These are phyloP conservation scores for Anguilla japonica DNA, from an alignment of 2,113 vertebrate species.

Conservation along the genomic window DNA sequence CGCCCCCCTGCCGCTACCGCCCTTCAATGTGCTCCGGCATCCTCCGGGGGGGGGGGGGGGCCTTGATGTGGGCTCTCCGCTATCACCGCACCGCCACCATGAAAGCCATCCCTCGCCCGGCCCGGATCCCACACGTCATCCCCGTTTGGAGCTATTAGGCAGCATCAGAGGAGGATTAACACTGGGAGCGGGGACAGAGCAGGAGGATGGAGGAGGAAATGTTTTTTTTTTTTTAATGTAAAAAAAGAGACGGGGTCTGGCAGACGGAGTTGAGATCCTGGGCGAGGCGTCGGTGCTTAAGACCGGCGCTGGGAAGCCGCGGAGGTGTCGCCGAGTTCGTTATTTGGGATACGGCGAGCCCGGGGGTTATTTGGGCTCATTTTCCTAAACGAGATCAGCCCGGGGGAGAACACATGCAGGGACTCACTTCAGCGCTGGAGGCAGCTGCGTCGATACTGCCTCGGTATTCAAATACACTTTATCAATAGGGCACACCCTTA, in stretches of 20 bases:
- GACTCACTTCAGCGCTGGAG: not conserved
- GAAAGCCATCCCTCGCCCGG: not conserved
- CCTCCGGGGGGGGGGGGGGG: not conserved
- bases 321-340: not conserved
- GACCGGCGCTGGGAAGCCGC: too few relatives aligned
- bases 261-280: not conserved
- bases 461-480: not conserved
- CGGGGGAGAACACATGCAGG: not conserved
- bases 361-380: not conserved
- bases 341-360: not conserved
- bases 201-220: not conserved
- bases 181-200: not conserved
- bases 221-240: not conserved
- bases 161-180: not conserved
- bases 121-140: not conserved
- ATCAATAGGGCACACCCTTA: not conserved
- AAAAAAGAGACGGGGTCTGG: not conserved
- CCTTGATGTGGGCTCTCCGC: constrained; percentile 24
- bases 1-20: constrained; percentile 7
- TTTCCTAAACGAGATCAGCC: not conserved
- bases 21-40: constrained; percentile 16
- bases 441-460: too few relatives aligned
- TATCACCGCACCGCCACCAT: not conserved
- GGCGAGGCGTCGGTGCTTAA: not conserved
- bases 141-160: not conserved